These are phyloP conservation scores for Trachelus troglodyta DNA, from an alignment of 2,888 invertebrate species.

Conservation along the genomic window DNA sequence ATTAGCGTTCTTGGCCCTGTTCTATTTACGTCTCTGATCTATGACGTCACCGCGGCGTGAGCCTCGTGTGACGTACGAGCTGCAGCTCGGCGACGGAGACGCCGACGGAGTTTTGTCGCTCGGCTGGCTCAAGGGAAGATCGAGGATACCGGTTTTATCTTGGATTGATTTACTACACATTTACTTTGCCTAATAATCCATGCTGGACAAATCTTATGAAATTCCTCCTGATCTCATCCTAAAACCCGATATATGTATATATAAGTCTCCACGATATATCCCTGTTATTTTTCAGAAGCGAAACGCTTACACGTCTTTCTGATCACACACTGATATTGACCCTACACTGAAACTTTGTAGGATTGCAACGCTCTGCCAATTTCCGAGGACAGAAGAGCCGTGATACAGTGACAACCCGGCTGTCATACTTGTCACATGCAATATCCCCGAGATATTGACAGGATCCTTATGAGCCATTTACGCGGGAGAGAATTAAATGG, in stretches of 20 bases:
- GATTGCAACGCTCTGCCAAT: neutral
- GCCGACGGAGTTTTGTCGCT: conserved; percentile 16
- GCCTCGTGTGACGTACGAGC: conserved; percentile 52
- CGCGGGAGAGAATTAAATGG: neutral
- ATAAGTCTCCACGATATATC: neutral
- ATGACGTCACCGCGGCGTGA: conserved; percentile 50
- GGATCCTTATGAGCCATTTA: neutral
- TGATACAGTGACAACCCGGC: neutral
- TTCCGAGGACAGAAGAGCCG: neutral
- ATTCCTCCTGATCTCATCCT: neutral
- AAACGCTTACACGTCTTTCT: neutral
- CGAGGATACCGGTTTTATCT: neutral
- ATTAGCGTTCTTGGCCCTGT: conserved; percentile 55
- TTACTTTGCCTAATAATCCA: neutral
- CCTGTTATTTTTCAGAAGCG: neutral
- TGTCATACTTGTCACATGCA: neutral
- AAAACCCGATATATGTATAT: neutral
- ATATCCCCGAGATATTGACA: neutral
- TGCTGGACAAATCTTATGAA: neutral
- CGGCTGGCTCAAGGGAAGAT: neutral
- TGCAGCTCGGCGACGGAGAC: conserved; percentile 40
- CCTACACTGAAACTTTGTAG: neutral
- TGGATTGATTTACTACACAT: neutral
- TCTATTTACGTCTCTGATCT: conserved; percentile 53
- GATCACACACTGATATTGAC: no score